Evolutionary conservation across 2,888 invertebrate genomes (phyloP).

Genomic region (Physocephala rufipes): DNA sequence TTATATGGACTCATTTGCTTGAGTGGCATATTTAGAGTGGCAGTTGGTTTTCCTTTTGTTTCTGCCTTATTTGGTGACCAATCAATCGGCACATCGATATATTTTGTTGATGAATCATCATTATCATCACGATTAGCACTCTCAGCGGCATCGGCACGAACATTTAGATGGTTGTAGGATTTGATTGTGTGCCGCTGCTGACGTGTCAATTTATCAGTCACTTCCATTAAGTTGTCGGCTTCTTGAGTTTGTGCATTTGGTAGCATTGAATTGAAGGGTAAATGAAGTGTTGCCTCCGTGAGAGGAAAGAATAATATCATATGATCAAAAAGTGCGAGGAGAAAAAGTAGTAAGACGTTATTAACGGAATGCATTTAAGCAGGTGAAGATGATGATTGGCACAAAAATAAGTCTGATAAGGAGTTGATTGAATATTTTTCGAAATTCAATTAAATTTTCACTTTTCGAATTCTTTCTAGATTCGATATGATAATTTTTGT

Average conservation of each 20-base stretch:
- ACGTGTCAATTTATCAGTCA: slow-evolving; percentile 32
- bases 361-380: not conserved
- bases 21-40: slow-evolving; percentile 14
- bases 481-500: not conserved
- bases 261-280: slow-evolving; percentile 12
- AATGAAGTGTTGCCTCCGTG: slow-evolving; percentile 41
- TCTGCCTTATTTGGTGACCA: slow-evolving; percentile 31
- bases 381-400: too few relatives aligned
- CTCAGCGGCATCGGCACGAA: too few relatives aligned
- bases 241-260: slow-evolving; percentile 46
- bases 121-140: not conserved
- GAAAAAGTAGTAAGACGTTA: not conserved
- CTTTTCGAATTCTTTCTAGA: not conserved
- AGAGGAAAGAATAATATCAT: slow-evolving; percentile 22
- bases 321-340: not conserved
- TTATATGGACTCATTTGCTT: not conserved
- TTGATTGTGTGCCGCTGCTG: slow-evolving; percentile 14
- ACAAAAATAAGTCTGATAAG: not conserved
- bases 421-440: not conserved
- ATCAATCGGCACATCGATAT: not conserved
- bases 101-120: not conserved
- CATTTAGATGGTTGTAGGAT: slow-evolving; percentile 1
- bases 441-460: too few relatives aligned
- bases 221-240: slow-evolving; percentile 45
- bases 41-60: slow-evolving; percentile 6